phyloP scores from a whole-genome alignment of 1,140 invertebrate species.

The Drosophila novamexicana region DNA sequence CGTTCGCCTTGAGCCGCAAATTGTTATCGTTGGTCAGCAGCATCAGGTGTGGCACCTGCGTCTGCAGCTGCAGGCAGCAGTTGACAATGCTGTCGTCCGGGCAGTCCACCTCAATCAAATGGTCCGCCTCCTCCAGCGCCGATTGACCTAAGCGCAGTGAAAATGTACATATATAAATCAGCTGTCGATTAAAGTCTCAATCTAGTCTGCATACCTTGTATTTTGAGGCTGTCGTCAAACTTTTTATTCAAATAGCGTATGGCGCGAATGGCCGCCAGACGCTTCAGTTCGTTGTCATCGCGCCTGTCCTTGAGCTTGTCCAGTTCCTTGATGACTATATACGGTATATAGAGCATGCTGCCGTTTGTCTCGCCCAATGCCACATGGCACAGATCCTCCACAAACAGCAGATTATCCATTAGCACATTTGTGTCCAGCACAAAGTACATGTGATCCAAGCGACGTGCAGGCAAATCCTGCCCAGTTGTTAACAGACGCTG shows the following conservation, averaged over 20 bases:
- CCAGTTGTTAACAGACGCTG: not conserved
- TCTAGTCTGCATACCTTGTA: constrained; percentile 56
- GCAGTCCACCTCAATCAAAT: constrained; percentile 64
- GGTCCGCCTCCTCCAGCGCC: constrained; percentile 58
- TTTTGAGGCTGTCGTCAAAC: constrained; percentile 59
- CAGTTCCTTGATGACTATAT: constrained; percentile 66
- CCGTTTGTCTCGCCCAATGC: constrained; percentile 46
- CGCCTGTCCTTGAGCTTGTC: constrained; percentile 65
- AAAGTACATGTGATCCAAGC: constrained; percentile 49
- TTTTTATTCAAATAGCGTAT: constrained; percentile 73
- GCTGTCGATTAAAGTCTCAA: not conserved
- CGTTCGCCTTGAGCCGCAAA: constrained; percentile 73
- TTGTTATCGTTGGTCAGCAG: constrained; percentile 77
- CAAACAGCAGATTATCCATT: constrained; percentile 48
- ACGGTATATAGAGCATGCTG: constrained; percentile 61
- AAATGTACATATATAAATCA: not conserved
- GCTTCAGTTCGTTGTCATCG: not conserved
- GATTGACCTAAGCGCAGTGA: constrained; percentile 59
- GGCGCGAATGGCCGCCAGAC: constrained; percentile 56
- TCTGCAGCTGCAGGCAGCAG: constrained; percentile 75
- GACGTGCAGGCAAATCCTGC: constrained; percentile 15
- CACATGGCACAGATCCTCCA: constrained; percentile 51
- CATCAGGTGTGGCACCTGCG: constrained; percentile 59
- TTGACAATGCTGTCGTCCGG: constrained; percentile 79
- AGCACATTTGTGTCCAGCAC: constrained; percentile 70